Base-by-base conservation (phyloP, 1,140 invertebrate species). In the Zaprionus camerounensis region DNA sequence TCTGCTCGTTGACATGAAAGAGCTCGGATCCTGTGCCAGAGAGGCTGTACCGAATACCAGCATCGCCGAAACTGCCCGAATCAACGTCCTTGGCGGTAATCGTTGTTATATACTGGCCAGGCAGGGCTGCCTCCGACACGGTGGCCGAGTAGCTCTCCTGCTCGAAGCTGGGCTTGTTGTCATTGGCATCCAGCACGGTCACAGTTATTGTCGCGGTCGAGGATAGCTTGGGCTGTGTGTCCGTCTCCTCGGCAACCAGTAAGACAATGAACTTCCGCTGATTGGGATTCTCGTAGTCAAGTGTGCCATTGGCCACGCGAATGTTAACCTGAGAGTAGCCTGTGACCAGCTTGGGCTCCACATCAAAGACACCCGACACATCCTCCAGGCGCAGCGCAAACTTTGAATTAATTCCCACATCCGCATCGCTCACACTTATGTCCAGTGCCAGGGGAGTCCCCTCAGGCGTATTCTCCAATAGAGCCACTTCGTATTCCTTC, bases 211-310 rank as follows among this genome's bases (percentile, higher is more conserved):
- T 98, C 0, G 97, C 97, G 4, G 97, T 98, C 1, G 97, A 98
- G 1, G 96, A 96, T 1, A 98, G 93, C 46, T 94, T 94, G 2
- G 96, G 95, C 55, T 94, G 94, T 2, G 97, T 97, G 76, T 97
- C 95, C 2, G 96, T 93, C 85, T 98, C 97, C 92, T 96, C 96
- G 1, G 97, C 97, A 65, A 97, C 95, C 92, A 97, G 97, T 87
- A 98, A 93, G 34, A 98, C 94, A 79, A 98, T 96, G 91, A 98
- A 98, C 93, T 98, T 98, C 71, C 97, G 94, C 91, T 98, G 96
- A 93, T 98, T 98, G 26, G 97, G 97, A 94, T 98, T 97, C 91
- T 98, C 97, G 90, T 97, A 98, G 92, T 98, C 97, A 44, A 98
- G 93, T 1, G 95, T 95, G 67, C 95, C 96, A 91, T 97, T 97